Evolutionary conservation across 2,888 invertebrate species (phyloP).

Genomic region (Stegophylla sp.): DNA sequence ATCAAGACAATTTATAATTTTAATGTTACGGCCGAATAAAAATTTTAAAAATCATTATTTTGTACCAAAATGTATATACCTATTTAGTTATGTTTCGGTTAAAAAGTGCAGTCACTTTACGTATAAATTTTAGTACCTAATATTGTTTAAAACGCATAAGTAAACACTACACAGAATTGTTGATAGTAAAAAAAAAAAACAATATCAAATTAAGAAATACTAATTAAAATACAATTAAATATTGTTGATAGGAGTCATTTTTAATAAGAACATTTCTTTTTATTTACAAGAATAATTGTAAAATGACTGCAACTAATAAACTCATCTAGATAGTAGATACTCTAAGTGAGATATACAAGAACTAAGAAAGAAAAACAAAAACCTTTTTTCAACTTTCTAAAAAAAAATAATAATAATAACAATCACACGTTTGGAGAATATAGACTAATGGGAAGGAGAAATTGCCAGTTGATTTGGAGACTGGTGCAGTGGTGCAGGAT

Average conservation of each 20-base stretch:
- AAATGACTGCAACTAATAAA: constrained; percentile 14
- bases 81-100: background rate
- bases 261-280: background rate
- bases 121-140: constrained; percentile 14
- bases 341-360: constrained; percentile 34
- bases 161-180: constrained; percentile 5
- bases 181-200: constrained; percentile 29
- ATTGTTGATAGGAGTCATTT: background rate
- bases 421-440: constrained; percentile 41
- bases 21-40: background rate
- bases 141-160: constrained; percentile 2
- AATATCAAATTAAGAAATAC: background rate
- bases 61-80: background rate
- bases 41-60: background rate
- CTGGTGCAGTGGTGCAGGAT: constrained; percentile 5
- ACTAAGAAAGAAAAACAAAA: constrained; percentile 30
- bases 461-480: constrained; percentile 37
- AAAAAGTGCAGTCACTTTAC: constrained; percentile 5
- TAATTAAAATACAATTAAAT: constrained; percentile 19
- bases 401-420: constrained; percentile 44
- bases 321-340: too few relatives aligned
- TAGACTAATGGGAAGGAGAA: constrained; percentile 54
- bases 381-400: constrained; percentile 52
- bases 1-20: constrained; percentile 4
- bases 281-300: constrained; percentile 23